A percentile compares a stretch with the other conserved stretches of the same genome.
These are phyloP conservation scores for Hyperoodon ampullatus DNA, from an alignment of 2,113 vertebrate genomes.

Conservation along the genomic window DNA sequence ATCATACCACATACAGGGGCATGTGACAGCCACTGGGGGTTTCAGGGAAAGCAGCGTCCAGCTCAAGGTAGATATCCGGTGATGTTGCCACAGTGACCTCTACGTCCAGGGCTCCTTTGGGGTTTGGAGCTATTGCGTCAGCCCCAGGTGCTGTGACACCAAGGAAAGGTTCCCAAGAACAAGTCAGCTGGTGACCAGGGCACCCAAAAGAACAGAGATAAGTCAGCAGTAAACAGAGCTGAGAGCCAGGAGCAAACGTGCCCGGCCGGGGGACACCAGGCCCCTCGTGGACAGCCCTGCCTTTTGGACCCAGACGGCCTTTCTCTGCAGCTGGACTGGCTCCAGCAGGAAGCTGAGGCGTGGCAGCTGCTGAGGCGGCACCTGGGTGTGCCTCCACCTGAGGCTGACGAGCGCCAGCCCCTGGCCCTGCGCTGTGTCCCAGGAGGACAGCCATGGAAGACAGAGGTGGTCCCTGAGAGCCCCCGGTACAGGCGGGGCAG, in stretches of 20 bases:
- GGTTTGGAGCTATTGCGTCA: not conserved
- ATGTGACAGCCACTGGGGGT: not conserved
- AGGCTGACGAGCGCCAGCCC: accelerated
- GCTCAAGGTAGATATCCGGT: accelerated
- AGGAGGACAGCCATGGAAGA: too few species aligned
- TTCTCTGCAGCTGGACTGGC: not conserved
- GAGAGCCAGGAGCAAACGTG: not conserved
- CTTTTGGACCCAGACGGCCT: not conserved
- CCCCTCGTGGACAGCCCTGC: not conserved
- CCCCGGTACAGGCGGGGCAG: not conserved
- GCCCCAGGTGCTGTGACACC: not conserved
- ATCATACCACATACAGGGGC: accelerated
- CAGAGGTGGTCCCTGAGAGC: accelerated
- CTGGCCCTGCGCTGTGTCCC: not conserved
- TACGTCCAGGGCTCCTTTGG: accelerated
- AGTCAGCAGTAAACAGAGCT: not conserved
- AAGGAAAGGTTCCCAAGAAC: not conserved
- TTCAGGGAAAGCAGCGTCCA: accelerated
- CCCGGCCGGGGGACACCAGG: not conserved
- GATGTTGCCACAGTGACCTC: accelerated
- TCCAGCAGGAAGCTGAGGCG: not conserved
- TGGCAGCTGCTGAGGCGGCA: accelerated
- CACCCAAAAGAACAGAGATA: not conserved
- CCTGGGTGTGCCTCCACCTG: accelerated
- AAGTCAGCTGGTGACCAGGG: not conserved